Percentiles rank a stretch among this genome's conserved stretches.
These are phyloP conservation scores for Aphelinus certus DNA, from an alignment of 1,140 invertebrate genomes.

Conservation along the genomic window DNA sequence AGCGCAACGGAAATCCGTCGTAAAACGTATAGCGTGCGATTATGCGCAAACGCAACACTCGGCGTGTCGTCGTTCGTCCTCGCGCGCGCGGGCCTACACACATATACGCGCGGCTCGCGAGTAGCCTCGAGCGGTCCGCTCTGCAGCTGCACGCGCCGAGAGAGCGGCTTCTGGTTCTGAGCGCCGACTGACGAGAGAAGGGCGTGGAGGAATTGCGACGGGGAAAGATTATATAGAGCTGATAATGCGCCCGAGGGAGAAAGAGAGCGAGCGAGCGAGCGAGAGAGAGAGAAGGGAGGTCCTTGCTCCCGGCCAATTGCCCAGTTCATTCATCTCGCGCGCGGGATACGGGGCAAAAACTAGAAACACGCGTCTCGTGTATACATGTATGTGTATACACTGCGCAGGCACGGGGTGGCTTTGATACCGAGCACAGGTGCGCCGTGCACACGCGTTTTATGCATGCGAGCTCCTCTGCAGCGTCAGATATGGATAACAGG, in stretches of 20 bases:
- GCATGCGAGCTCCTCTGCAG: too few species aligned
- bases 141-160: too few species aligned
- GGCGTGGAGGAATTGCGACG: not conserved
- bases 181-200: constrained; percentile 25
- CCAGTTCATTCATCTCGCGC: constrained; percentile 63
- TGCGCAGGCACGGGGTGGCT: too few species aligned
- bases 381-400: too few species aligned
- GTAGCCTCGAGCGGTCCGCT: not conserved
- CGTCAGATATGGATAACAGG: too few species aligned
- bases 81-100: too few species aligned
- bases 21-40: not conserved
- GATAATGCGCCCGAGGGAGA: constrained; percentile 50
- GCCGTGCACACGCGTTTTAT: too few species aligned
- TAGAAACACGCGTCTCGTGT: constrained; percentile 14
- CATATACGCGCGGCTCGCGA: constrained; percentile 20
- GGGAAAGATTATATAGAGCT: constrained; percentile 59
- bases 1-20: constrained; percentile 6
- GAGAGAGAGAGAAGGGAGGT: constrained; percentile 42
- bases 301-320: constrained; percentile 64
- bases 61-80: too few species aligned
- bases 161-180: constrained; percentile 28
- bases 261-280: not conserved
- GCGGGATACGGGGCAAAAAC: not conserved
- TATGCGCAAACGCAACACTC: not conserved
- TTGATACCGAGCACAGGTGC: too few species aligned